phyloP scores from a whole-genome alignment of 2,888 invertebrate genomes.

The Lepidochrysops patricia region DNA sequence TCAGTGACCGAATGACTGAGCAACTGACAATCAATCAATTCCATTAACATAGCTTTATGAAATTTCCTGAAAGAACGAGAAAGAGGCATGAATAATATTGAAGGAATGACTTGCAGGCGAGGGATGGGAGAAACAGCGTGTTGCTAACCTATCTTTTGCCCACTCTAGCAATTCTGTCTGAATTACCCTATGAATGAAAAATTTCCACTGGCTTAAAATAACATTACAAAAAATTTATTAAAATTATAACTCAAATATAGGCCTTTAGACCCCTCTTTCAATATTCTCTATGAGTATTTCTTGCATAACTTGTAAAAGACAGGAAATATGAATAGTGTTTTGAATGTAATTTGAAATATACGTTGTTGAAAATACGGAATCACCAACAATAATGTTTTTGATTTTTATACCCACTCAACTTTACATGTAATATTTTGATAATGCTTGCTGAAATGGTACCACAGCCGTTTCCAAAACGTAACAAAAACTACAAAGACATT shows the following conservation, averaged over 20 bases:
- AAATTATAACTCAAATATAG: no score
- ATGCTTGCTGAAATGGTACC: neutral
- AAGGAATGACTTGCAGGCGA: slow-evolving; percentile 49
- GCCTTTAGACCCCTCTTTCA: no score
- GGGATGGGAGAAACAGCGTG: slow-evolving; percentile 30
- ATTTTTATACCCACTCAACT: no score
- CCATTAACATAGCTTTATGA: slow-evolving; percentile 60
- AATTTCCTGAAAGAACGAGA: slow-evolving; percentile 45
- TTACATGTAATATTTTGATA: no score
- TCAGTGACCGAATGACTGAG: slow-evolving; percentile 16
- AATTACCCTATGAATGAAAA: neutral
- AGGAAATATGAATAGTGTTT: no score
- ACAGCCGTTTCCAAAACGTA: neutral
- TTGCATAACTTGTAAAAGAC: no score
- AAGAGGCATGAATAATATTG: slow-evolving; percentile 56
- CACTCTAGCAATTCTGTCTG: neutral
- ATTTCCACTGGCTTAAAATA: no score
- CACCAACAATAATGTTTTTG: no score
- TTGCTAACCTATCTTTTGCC: neutral
- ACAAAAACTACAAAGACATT: slow-evolving; percentile 5
- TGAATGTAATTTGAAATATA: no score
- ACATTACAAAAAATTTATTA: no score
- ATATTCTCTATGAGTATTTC: no score
- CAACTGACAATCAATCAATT: slow-evolving; percentile 42
- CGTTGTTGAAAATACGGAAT: no score